These are phyloP conservation scores for Sarcophaga variegata DNA, from an alignment of 2,888 invertebrate species.

Conservation along the genomic window DNA sequence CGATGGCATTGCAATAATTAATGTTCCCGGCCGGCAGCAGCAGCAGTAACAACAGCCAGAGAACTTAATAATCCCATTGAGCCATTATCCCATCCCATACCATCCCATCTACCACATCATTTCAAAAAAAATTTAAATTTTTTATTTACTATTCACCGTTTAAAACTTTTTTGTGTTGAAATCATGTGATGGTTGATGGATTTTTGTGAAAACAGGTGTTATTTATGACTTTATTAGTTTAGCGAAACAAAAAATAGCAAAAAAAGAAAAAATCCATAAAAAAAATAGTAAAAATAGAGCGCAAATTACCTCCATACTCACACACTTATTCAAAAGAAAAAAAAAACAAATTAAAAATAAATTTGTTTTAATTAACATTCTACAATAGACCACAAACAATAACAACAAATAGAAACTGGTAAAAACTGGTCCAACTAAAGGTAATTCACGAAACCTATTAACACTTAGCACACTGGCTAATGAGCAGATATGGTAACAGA, in stretches of 20 bases:
- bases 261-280: neutral
- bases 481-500: neutral
- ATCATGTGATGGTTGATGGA: constrained; percentile 62
- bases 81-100: neutral
- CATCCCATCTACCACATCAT: constrained; percentile 15
- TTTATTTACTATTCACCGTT: constrained; percentile 12
- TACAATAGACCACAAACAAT: neutral
- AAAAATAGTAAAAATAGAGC: neutral
- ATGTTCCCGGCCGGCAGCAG: neutral
- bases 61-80: neutral
- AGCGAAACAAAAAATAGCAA: constrained; percentile 17
- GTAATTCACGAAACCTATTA: constrained; percentile 17
- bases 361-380: constrained; percentile 32
- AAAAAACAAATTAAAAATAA: neutral
- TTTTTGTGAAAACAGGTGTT: constrained; percentile 61
- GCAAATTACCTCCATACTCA: neutral
- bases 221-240: constrained; percentile 57
- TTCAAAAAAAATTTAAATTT: neutral
- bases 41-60: neutral
- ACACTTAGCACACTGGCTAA: constrained; percentile 19
- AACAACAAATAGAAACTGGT: neutral
- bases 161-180: constrained; percentile 25
- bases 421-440: neutral
- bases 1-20: constrained; percentile 18
- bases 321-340: neutral